phyloP scores from a whole-genome alignment of 2,113 vertebrate species.

The Phalacrocorax pelagicus region DNA sequence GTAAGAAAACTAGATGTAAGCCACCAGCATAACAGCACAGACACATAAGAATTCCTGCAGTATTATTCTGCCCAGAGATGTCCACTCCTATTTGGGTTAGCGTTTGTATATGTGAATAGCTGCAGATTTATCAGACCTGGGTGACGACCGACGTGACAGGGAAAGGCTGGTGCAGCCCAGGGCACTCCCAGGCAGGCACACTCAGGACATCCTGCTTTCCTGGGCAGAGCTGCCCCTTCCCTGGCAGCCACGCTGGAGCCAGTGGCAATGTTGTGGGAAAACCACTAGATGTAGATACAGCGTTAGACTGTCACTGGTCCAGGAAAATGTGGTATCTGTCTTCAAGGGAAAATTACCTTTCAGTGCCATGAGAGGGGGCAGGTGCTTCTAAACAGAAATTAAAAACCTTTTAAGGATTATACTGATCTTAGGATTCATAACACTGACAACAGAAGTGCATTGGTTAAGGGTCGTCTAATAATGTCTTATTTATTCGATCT shows the following conservation, averaged over 20 bases:
- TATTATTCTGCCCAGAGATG: background rate
- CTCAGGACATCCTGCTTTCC: background rate
- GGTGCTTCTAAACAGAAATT: background rate
- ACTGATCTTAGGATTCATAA: background rate
- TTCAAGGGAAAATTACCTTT: constrained; percentile 16
- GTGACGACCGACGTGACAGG: accelerated
- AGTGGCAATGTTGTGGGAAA: background rate
- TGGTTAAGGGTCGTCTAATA: background rate
- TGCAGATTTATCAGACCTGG: background rate
- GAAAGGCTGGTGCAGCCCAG: background rate
- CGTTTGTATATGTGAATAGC: accelerated
- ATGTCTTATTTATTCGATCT: background rate
- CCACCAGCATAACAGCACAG: background rate
- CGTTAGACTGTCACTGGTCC: background rate
- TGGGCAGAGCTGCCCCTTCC: background rate
- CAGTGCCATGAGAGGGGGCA: constrained; percentile 8
- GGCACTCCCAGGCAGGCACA: background rate
- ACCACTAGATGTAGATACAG: constrained; percentile 65
- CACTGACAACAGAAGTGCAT: background rate
- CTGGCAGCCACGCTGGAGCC: background rate
- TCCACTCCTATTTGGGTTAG: background rate
- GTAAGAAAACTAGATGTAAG: background rate
- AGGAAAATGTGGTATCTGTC: background rate
- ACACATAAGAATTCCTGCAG: background rate
- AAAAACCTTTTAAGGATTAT: background rate